A percentile compares a stretch with the other conserved stretches of the same genome.
These are phyloP conservation scores for Danaus plexippus DNA, from an alignment of 1,140 invertebrate species.

Conservation along the genomic window DNA sequence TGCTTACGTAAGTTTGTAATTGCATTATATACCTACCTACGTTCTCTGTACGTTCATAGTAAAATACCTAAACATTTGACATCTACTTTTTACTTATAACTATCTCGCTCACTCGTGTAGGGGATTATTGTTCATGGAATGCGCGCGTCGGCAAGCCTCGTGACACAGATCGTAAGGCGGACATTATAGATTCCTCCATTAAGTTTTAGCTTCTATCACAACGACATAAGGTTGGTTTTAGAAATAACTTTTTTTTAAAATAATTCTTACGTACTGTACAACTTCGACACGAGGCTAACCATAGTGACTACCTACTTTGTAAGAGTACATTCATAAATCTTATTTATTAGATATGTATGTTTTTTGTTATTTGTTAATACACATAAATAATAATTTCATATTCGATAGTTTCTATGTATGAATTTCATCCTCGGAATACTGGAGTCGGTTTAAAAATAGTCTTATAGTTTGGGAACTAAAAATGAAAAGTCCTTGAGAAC, in stretches of 20 bases:
- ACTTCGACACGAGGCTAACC: conserved; percentile 51
- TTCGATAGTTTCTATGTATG: conserved; percentile 6
- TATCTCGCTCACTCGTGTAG: conserved; percentile 55
- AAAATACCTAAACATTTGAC: conserved; percentile 72
- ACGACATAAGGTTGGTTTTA: conserved; percentile 37
- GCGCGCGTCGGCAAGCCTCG: conserved; percentile 68
- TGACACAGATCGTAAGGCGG: conserved; percentile 33
- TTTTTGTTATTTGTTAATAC: conserved; percentile 9
- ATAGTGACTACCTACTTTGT: conserved; percentile 64
- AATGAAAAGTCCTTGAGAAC: conserved; percentile 71
- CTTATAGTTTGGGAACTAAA: conserved; percentile 44
- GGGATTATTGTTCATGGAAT: conserved; percentile 67
- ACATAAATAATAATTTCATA: conserved; percentile 12
- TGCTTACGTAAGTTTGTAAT: conserved; percentile 67
- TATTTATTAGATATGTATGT: conserved; percentile 34
- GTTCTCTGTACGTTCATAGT: conserved; percentile 65
- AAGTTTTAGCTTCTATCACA: conserved; percentile 13
- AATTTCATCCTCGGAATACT: neutral
- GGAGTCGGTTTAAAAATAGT: conserved; percentile 34
- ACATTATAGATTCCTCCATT: conserved; percentile 26
- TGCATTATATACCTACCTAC: conserved; percentile 68
- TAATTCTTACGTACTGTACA: conserved; percentile 20
- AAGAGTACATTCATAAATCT: conserved; percentile 66
- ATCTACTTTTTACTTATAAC: conserved; percentile 64
- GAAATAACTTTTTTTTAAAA: conserved; percentile 5